Evolutionary conservation across 2,888 invertebrate species (phyloP), one percentile per base, ranked within the genome.

Genomic region (Amiota minor): DNA sequence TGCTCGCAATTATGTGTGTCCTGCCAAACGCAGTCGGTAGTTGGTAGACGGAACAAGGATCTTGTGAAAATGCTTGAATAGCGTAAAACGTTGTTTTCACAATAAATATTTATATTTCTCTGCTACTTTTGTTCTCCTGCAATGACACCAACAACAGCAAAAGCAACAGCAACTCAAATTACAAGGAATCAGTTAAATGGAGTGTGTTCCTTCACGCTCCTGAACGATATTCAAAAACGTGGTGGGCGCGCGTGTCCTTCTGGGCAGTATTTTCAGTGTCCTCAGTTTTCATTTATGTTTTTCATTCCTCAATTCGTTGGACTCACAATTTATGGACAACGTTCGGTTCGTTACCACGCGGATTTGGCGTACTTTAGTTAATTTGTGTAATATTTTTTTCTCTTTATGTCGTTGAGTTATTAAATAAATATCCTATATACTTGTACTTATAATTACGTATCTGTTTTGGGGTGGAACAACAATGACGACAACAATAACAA

Each of bases 121-220:
- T 70, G 67, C 14, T 68, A 18, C 50, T 65, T 47, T 68, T 20
- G 50, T 50, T n/a, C 50, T 68, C 53, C 20, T 59, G 16, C 18
- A 53, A 53, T 53, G n/a, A 53, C 35, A 35, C 35, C 35, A 35
- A 6, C 35, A 35, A 2, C 35, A 35, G 23, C 23, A 23, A 23
- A 16, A 12, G 35, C 72, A 68, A 53, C 2, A 35, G 35, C 35
- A 35, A 35, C 35, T 6, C 35, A 20, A 53, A 68, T 68, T 53
- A 68, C 72, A 72, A 70, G 76, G 77, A 83, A 85, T 85, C 85
- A 81, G 83, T 85, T 83, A 83, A 85, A 83, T 83, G 83, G 83
- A 84, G 82, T 85, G 83, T 83, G 67, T 68, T 68, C 76, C 74
- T 59, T 59, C 20, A 20, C 18, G 11, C 20, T 73, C 77, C 77